Base-by-base conservation (phyloP, 2,113 vertebrate genomes). In the Piaya cayana region DNA sequence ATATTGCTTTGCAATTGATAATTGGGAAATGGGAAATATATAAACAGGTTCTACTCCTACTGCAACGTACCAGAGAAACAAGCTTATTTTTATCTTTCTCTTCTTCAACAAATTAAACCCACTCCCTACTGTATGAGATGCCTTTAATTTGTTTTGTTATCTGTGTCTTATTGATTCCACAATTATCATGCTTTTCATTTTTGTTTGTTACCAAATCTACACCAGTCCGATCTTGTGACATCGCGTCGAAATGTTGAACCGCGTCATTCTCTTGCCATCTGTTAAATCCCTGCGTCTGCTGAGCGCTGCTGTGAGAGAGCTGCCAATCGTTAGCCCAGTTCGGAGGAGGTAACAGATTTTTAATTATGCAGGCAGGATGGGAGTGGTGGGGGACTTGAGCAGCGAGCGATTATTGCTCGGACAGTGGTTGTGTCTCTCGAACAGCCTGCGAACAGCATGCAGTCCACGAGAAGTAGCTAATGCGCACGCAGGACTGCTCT, bases 361-460 rank as follows among this genome's bases (percentile, higher is more conserved):
- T 93, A 94, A 96, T 97, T 90, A 91, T 32, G 36, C 49, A 49
- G 76, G 22, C 90, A 93, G 91, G 68, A 90, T 88, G 55, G 90
- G 79, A 92, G 82, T 88, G 71, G 56, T 85, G 76, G 59, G 82
- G 63, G 39, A 70, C 64, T 58, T 19, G 88, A 83, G 7, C 67
- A 85, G 81, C 45, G 87, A 96, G 82, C 23, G 64, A 30, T 58
- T 65, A 23, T 60, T 83, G 76, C 80, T 86, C 0, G 0, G 69
- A 3, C 81, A 75, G 72, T 39, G 91, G 69, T 12, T 60, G n/a
- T 42, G 34, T 25, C 15, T 88, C 75, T 52, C 55, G 27, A 29
- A 12, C 50, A 88, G 78, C 49, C 77, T 69, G 62, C 39, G 62
- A 30, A 20, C 78, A 78, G 85, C 52, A 3, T 26, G 64, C 27